A percentile compares a stretch with the other conserved stretches of the same genome.
Evolutionary conservation across 35 echinoderm and acorn worm genomes (phyloP).

Genomic region (Stichopus chloronotus): DNA sequence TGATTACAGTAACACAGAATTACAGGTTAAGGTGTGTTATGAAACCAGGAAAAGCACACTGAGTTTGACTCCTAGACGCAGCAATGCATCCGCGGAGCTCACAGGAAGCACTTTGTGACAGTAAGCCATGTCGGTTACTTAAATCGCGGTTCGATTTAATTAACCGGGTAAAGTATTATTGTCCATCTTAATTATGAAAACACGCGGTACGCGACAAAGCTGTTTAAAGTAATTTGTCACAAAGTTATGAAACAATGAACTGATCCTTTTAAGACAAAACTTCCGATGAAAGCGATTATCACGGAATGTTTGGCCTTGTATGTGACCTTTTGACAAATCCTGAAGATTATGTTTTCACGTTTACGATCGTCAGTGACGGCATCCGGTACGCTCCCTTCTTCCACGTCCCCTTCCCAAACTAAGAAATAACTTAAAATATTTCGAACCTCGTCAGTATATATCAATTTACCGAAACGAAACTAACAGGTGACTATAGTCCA

Average conservation of each 20-base stretch:
- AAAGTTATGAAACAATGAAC: background rate
- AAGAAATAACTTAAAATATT: no score
- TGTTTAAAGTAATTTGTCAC: background rate
- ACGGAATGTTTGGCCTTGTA: background rate
- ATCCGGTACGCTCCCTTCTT: no score
- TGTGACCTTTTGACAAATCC: background rate
- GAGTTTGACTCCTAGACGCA: background rate
- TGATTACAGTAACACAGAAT: background rate
- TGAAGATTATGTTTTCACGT: background rate
- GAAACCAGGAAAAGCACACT: background rate
- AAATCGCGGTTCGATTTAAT: slow-evolving; percentile 13
- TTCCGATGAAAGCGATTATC: background rate
- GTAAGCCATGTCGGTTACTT: slow-evolving; percentile 36
- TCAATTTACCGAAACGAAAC: no score
- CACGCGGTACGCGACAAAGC: background rate
- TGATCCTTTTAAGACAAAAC: background rate
- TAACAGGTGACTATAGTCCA: no score
- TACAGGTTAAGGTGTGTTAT: background rate
- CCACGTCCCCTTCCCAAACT: no score
- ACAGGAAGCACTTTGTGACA: slow-evolving; percentile 20
- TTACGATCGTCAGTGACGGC: no score
- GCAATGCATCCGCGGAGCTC: background rate
- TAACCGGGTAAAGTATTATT: slow-evolving; percentile 5
- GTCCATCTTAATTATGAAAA: slow-evolving; percentile 39
- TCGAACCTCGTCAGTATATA: no score